Evolutionary conservation across 2,888 invertebrate genomes (phyloP).

Genomic region (Dasysyrphus tricinctus): DNA sequence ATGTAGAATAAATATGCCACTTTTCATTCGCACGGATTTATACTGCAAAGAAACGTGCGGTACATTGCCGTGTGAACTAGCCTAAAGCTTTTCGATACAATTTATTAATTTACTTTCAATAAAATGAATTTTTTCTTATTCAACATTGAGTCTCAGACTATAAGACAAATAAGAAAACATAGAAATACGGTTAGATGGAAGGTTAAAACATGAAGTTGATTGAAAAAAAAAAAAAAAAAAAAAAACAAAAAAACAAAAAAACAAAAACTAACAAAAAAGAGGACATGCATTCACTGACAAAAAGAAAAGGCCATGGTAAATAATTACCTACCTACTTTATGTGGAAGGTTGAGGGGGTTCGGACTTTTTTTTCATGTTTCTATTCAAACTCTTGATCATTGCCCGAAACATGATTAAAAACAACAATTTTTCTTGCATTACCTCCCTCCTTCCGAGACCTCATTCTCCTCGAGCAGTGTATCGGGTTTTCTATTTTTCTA

Average conservation of each 20-base stretch:
- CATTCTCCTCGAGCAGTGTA: constrained; percentile 5
- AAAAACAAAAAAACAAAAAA: too few relatives aligned
- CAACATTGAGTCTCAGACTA: not conserved
- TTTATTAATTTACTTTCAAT: too few relatives aligned
- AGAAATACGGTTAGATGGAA: constrained; percentile 9
- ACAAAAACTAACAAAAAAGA: too few relatives aligned
- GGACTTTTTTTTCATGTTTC: too few relatives aligned
- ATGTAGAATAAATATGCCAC: too few relatives aligned
- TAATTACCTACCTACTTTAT: not conserved
- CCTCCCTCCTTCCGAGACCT: not conserved
- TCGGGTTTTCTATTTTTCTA: not conserved
- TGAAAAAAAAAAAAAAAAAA: not conserved
- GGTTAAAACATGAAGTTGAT: constrained; percentile 4
- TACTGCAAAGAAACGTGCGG: too few relatives aligned
- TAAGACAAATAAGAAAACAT: constrained; percentile 9
- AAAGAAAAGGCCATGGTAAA: not conserved
- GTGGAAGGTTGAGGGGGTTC: not conserved
- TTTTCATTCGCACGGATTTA: too few relatives aligned
- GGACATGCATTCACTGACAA: constrained; percentile 41
- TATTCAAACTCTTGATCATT: not conserved
- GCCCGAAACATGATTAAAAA: constrained; percentile 49
- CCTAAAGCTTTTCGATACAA: too few relatives aligned
- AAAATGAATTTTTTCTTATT: not conserved
- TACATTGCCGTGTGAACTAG: too few relatives aligned
- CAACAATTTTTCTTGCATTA: constrained; percentile 1